Evolutionary conservation across 2,113 vertebrate species (phyloP).

Genomic region (Rynchops niger): DNA sequence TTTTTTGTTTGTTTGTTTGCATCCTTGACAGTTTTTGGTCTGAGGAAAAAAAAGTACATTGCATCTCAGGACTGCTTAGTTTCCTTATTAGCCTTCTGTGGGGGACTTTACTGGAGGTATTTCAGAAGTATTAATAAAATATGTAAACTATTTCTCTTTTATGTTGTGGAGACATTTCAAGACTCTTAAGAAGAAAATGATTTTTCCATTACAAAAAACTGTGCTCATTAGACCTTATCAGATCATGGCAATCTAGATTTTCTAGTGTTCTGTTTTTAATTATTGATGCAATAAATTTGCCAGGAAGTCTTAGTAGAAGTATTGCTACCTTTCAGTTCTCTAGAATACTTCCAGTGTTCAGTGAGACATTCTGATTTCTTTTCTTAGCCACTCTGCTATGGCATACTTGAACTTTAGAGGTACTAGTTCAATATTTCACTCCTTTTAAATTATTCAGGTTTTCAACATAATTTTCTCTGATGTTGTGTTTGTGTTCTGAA

Average conservation of each 20-base stretch:
- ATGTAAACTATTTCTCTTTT: neutral
- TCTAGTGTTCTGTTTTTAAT: neutral
- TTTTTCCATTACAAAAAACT: neutral
- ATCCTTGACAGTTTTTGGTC: neutral
- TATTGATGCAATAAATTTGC: neutral
- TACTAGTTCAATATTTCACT: neutral
- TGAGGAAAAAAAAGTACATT: neutral
- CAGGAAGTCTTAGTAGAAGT: neutral
- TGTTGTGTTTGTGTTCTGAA: neutral
- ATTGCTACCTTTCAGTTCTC: neutral
- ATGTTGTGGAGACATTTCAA: neutral
- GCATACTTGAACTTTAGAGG: neutral
- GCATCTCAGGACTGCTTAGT: neutral
- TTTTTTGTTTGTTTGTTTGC: neutral
- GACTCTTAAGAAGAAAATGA: neutral
- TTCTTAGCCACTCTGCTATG: neutral
- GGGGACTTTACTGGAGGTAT: neutral
- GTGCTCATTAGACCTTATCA: neutral
- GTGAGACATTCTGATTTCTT: neutral
- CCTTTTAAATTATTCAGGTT: neutral
- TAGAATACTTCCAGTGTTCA: neutral
- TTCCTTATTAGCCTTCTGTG: neutral
- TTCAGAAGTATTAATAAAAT: neutral
- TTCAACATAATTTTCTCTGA: neutral
- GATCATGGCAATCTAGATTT: neutral